Conservation (phyloP, 2,797 vertebrate species). For the Forpus xanthops region DNA sequence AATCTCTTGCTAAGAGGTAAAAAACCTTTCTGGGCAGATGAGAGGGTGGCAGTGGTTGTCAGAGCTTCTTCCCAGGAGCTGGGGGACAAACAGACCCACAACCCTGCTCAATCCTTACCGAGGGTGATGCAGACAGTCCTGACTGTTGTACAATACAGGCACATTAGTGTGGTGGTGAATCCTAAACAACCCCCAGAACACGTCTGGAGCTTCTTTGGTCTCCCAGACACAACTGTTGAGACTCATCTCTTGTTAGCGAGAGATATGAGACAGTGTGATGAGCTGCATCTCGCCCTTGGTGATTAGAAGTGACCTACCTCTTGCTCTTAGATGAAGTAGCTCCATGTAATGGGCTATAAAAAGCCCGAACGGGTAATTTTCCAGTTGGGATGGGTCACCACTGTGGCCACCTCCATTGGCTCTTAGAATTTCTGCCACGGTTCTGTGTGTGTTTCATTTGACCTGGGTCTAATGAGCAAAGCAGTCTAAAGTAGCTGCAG, state of each 20-base stretch:
- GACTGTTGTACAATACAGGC: not conserved
- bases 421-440: not conserved
- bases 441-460: constrained; percentile 26
- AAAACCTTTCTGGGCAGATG: not conserved
- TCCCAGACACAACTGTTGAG: not conserved
- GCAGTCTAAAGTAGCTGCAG: constrained; percentile 29
- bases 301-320: constrained; percentile 11
- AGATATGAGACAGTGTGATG: not conserved
- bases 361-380: constrained; percentile 17
- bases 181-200: not conserved
- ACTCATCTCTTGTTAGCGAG: not conserved
- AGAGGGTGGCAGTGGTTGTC: not conserved
- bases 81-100: not conserved
- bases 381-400: not conserved
- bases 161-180: not conserved
- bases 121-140: accelerated
- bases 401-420: not conserved
- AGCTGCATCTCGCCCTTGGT: constrained; percentile 5
- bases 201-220: not conserved
- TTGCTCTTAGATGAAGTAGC: not conserved
- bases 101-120: not conserved
- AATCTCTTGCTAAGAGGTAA: not conserved
- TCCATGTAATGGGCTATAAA: constrained; percentile 2
- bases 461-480: constrained; percentile 43
- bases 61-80: not conserved